phyloP scores from a whole-genome alignment of 2,113 vertebrate species.

The Pteropus alecto region DNA sequence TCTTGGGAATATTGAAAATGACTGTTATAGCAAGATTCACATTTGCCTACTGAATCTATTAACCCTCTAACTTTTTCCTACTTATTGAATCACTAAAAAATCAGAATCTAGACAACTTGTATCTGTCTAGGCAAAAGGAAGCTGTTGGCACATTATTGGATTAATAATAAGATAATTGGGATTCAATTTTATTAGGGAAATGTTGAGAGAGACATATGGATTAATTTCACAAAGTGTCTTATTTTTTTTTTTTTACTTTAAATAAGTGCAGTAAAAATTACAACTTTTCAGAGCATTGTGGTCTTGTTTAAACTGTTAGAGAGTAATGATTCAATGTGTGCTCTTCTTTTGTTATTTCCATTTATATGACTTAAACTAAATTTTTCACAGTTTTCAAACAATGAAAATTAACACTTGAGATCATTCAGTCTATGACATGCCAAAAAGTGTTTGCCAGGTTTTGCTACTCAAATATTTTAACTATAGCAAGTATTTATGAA shows the following conservation, averaged over 20 bases:
- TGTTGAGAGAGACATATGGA: not conserved
- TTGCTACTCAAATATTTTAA: not conserved
- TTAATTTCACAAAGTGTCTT: not conserved
- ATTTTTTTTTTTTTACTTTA: not conserved
- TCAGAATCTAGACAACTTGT: not conserved
- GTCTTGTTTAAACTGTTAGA: not conserved
- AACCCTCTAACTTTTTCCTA: not conserved
- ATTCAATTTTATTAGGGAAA: not conserved
- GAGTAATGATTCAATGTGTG: not conserved
- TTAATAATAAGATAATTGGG: constrained; percentile 11
- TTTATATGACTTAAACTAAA: not conserved
- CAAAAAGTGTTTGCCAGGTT: not conserved
- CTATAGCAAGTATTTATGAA: not conserved
- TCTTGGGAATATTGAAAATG: not conserved
- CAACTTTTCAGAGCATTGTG: not conserved
- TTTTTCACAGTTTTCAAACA: not conserved
- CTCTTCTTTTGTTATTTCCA: not conserved
- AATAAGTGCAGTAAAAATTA: not conserved
- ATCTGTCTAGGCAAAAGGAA: not conserved
- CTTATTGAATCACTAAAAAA: constrained; percentile 31
- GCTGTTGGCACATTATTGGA: not conserved
- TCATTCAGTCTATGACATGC: not conserved
- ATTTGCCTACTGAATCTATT: constrained; percentile 19
- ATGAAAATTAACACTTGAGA: not conserved
- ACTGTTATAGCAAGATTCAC: not conserved